These are phyloP conservation scores for Synodontis membranacea DNA, from an alignment of 2,113 vertebrate genomes.

Conservation along the genomic window DNA sequence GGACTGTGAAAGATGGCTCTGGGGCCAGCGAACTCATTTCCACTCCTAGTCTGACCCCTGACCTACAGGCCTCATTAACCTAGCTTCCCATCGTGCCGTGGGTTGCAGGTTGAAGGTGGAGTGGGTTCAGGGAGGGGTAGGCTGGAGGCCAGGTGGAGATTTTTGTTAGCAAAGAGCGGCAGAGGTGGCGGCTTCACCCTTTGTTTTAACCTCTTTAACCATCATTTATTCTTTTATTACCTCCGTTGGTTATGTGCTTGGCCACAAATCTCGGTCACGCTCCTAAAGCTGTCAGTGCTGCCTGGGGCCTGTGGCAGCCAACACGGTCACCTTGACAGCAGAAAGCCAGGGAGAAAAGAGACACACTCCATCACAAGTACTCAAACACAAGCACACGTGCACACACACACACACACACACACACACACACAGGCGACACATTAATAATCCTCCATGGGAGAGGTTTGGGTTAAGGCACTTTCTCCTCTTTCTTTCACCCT, in stretches of 20 bases:
- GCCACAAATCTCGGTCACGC: constrained; percentile 75
- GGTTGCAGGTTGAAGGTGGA: constrained; percentile 54
- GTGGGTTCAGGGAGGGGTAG: constrained; percentile 38
- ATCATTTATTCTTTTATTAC: constrained; percentile 73
- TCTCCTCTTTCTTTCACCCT: constrained; percentile 25
- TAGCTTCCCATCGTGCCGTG: constrained; percentile 54
- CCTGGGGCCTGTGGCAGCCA: constrained; percentile 66
- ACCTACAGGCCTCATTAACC: constrained; percentile 66
- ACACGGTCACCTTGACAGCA: constrained; percentile 75
- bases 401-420: constrained; percentile 52
- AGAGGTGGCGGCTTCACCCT: constrained; percentile 61
- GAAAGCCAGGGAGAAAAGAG: constrained; percentile 51
- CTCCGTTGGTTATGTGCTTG: constrained; percentile 68
- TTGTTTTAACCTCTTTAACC: constrained; percentile 79
- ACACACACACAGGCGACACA: constrained; percentile 58
- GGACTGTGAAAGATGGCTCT: constrained; percentile 58
- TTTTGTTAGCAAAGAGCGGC: constrained; percentile 54
- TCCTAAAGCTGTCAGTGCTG: constrained; percentile 78
- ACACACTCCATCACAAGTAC: constrained; percentile 42
- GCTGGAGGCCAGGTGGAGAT: constrained; percentile 46
- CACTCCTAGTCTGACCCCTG: constrained; percentile 68
- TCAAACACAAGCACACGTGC: constrained; percentile 32
- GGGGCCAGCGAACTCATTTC: constrained; percentile 73
- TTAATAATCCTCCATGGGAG: constrained; percentile 65
- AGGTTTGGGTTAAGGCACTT: constrained; percentile 57